Conservation (phyloP, 2,888 invertebrate species). For the Geotrupes spiniger region DNA sequence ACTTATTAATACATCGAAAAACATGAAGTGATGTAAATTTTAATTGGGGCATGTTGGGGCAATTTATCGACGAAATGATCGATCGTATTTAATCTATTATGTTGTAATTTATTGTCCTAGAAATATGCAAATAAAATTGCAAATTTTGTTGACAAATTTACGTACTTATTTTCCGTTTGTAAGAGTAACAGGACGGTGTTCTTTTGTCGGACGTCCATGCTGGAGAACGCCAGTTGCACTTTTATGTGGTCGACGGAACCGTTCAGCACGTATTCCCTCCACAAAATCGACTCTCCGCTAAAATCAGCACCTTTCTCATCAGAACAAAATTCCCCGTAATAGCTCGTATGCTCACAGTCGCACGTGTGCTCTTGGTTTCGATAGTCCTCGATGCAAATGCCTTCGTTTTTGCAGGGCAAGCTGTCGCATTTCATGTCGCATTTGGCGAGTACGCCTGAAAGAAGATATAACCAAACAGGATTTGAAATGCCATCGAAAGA, state of each 20-base stretch:
- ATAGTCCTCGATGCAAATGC: slow-evolving; percentile 86
- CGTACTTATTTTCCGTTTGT: slow-evolving; percentile 79
- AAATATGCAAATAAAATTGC: slow-evolving; percentile 10
- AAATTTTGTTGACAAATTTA: background rate
- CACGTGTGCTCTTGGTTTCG: slow-evolving; percentile 81
- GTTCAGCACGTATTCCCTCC: slow-evolving; percentile 71
- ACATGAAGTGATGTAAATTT: no score
- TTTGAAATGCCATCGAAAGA: background rate
- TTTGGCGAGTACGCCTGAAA: slow-evolving; percentile 70
- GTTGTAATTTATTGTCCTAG: no score
- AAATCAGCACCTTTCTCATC: slow-evolving; percentile 90
- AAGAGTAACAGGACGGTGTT: slow-evolving; percentile 75
- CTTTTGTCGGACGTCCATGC: slow-evolving; percentile 72
- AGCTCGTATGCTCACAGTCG: slow-evolving; percentile 86
- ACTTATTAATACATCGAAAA: no score
- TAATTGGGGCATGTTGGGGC: no score
- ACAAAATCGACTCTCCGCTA: slow-evolving; percentile 79
- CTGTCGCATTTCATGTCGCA: slow-evolving; percentile 89
- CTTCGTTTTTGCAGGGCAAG: slow-evolving; percentile 83
- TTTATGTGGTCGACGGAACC: slow-evolving; percentile 75
- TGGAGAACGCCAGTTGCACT: slow-evolving; percentile 84
- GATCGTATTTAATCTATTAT: no score
- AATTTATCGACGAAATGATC: no score
- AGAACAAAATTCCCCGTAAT: slow-evolving; percentile 82
- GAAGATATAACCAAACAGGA: slow-evolving; percentile 44